These are phyloP conservation scores for Hydrozoanthus tunicans DNA, from an alignment of 64 coral and sea anemone genomes.

Conservation along the genomic window DNA sequence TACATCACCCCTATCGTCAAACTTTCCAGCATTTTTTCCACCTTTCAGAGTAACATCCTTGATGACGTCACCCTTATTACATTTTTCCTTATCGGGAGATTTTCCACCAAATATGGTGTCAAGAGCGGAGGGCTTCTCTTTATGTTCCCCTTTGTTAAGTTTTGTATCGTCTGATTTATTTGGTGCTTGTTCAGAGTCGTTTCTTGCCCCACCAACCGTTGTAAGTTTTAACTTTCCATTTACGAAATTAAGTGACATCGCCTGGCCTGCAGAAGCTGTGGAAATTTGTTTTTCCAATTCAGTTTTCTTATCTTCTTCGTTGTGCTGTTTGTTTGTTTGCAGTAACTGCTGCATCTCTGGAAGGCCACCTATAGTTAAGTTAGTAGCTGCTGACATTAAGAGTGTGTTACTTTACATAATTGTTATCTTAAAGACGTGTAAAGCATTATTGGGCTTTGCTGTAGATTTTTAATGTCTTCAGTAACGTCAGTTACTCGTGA, in stretches of 20 bases:
- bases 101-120: slow-evolving; percentile 63
- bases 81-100: slow-evolving; percentile 48
- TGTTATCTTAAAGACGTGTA: background rate
- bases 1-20: slow-evolving; percentile 87
- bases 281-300: slow-evolving; percentile 68
- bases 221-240: slow-evolving; percentile 84
- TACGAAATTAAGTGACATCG: slow-evolving; percentile 85
- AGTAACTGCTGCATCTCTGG: background rate
- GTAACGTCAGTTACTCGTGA: background rate
- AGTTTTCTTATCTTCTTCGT: slow-evolving; percentile 12
- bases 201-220: slow-evolving; percentile 51
- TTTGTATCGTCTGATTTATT: slow-evolving; percentile 1
- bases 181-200: slow-evolving; percentile 6
- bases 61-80: slow-evolving; percentile 62
- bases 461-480: background rate
- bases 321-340: background rate
- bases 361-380: slow-evolving; percentile 10
- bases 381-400: background rate
- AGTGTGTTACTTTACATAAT: background rate
- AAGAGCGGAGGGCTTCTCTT: slow-evolving; percentile 41
- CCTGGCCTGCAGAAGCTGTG: slow-evolving; percentile 76
- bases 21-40: slow-evolving; percentile 83
- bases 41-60: slow-evolving; percentile 88
- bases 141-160: background rate
- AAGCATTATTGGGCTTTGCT: background rate